Base-by-base conservation (phyloP, 2,888 invertebrate species). In the Sussaba pulchella region DNA sequence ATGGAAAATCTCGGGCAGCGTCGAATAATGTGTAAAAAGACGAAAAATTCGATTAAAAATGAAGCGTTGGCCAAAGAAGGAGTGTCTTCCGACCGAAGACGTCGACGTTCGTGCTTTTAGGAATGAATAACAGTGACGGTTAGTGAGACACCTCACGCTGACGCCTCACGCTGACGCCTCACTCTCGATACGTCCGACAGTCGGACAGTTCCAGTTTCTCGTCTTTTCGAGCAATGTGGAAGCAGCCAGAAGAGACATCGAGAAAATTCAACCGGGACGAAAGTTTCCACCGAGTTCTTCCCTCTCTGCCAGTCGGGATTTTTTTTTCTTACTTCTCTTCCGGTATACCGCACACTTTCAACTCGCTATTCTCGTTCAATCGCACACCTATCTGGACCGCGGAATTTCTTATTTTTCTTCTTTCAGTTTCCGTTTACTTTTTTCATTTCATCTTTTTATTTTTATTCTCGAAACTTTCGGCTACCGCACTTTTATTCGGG, bases 131-230 rank as follows among this genome's bases (percentile, higher is more conserved):
- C 21, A 19, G 67, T 52, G 19, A 52, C 50, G 21, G 50, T n/a
- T n/a, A 39, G 67, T 50, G 67, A 67, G 36, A 39, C 47, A n/a
- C n/a, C n/a, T n/a, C n/a, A n/a, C n/a, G n/a, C n/a, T n/a, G n/a
- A n/a, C n/a, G n/a, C n/a, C n/a, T n/a, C 36, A n/a, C 14, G 39
- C 21, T 66, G 41, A 24, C 36, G 26, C 31, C 14, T 26, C 21
- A 2, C 61, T 39, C 39, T 61, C 59, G 47, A 64, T 43, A 24
- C 19, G 41, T 41, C 61, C 52, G 31, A 17, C 50, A 24, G 43
- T 57, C 73, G 12, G 64, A 73, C 64, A 64, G 73, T 66, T 66
- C 36, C 64, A 73, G 31, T 54, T 66, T 73, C 19, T 36, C 45
- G 17, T 3, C 21, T 1, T 61, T 64, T 26, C 2, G 26, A 39